Conservation (phyloP, 2,113 vertebrate genomes). For the Crotophaga sulcirostris region DNA sequence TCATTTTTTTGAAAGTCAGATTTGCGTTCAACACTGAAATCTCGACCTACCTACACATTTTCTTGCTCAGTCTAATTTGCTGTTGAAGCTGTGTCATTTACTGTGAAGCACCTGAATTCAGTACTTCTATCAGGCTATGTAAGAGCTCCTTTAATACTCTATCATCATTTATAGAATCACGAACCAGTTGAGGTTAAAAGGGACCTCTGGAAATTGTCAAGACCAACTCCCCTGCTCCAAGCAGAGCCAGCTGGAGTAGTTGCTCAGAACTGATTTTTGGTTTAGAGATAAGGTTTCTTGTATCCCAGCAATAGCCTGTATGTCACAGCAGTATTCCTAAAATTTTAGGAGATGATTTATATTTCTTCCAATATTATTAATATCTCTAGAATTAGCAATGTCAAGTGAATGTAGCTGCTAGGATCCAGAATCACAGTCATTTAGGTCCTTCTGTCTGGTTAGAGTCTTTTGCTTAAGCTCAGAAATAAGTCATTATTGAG, state of each 20-base stretch:
- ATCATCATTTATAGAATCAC: neutral
- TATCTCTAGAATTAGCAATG: neutral
- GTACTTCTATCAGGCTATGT: neutral
- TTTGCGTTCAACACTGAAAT: neutral
- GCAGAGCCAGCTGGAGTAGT: neutral
- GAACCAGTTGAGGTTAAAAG: neutral
- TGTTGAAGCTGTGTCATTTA: neutral
- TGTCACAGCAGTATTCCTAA: neutral
- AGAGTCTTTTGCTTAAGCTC: neutral
- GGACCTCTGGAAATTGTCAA: neutral
- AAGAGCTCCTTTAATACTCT: neutral
- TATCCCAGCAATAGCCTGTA: neutral
- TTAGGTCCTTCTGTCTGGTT: neutral
- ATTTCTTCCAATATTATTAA: neutral
- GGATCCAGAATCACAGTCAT: neutral
- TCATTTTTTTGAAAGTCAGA: neutral
- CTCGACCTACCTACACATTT: neutral
- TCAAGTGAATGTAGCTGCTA: neutral
- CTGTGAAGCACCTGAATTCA: neutral
- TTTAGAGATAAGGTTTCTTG: neutral
- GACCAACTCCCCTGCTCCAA: neutral
- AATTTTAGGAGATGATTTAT: neutral
- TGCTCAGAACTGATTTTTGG: neutral
- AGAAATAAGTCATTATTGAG: neutral
- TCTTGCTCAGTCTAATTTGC: neutral